Percentiles rank a stretch among this genome's conserved stretches.
These are phyloP conservation scores for Drosophila aldrichi DNA, from an alignment of 2,888 invertebrate genomes.

Conservation along the genomic window DNA sequence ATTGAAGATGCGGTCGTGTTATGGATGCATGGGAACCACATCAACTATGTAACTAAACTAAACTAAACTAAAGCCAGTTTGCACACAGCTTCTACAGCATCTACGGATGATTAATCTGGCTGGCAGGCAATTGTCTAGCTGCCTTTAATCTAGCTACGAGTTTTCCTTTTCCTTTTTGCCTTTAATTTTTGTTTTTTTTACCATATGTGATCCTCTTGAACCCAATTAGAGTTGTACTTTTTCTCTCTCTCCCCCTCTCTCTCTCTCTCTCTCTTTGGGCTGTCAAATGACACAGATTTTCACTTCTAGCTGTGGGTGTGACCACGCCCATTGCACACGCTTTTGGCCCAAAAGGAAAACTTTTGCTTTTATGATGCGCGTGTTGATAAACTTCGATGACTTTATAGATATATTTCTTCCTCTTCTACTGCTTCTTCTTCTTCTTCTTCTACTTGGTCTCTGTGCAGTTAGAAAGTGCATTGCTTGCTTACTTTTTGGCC, in stretches of 20 bases:
- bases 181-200: conserved; percentile 30
- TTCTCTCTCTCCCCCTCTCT: neutral
- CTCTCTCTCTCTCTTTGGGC: neutral
- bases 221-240: conserved; percentile 64
- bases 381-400: conserved; percentile 76
- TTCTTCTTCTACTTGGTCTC: neutral
- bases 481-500: conserved; percentile 27
- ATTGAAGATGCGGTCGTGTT: conserved; percentile 77
- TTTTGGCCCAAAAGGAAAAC: conserved; percentile 52
- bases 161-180: conserved; percentile 56
- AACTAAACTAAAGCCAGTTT: conserved; percentile 15
- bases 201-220: conserved; percentile 63
- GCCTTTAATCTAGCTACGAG: conserved; percentile 15
- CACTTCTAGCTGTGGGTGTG: conserved; percentile 49
- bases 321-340: conserved; percentile 66
- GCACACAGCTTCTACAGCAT: conserved; percentile 15
- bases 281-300: conserved; percentile 70
- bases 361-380: conserved; percentile 51
- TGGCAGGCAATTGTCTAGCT: conserved; percentile 40
- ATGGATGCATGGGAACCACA: conserved; percentile 67
- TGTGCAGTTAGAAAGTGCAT: conserved; percentile 67
- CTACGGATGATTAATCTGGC: conserved; percentile 62
- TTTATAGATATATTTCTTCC: conserved; percentile 55
- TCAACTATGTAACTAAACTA: conserved; percentile 21
- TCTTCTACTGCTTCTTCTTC: neutral